Percentiles rank a stretch among this genome's conserved stretches.
These are phyloP conservation scores for Drosophila neotestacea DNA, from an alignment of 2,888 invertebrate species.

Conservation along the genomic window DNA sequence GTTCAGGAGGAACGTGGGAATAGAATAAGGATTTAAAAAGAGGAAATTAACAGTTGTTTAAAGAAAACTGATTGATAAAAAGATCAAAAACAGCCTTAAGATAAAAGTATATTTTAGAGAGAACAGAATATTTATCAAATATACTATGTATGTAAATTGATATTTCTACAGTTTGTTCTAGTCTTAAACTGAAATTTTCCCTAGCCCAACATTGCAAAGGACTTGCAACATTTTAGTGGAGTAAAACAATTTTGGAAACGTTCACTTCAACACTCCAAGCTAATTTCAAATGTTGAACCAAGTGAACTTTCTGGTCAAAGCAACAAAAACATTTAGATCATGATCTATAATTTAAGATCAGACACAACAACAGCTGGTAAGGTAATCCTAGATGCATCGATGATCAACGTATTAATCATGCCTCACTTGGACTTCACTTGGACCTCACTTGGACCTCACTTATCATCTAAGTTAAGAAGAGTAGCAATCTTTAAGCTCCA, in stretches of 20 bases:
- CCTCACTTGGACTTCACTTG: not conserved
- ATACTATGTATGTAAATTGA: too few relatives aligned
- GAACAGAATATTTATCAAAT: too few relatives aligned
- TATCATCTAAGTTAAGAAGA: constrained; percentile 36
- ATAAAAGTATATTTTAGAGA: not conserved
- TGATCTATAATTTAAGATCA: constrained; percentile 16
- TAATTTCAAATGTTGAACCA: not conserved
- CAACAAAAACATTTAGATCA: not conserved
- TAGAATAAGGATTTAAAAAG: not conserved
- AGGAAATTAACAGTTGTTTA: too few relatives aligned
- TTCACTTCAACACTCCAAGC: not conserved
- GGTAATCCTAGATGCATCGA: constrained; percentile 10
- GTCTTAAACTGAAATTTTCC: too few relatives aligned
- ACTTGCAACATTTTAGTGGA: too few relatives aligned
- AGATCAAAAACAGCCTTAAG: not conserved
- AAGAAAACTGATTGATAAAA: too few relatives aligned
- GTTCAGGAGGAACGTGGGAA: not conserved
- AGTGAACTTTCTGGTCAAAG: constrained; percentile 5
- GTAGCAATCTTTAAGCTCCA: constrained; percentile 13
- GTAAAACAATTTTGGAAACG: not conserved
- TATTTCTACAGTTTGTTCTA: too few relatives aligned
- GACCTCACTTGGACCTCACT: constrained; percentile 24
- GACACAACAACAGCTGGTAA: not conserved
- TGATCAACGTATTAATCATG: constrained; percentile 25
- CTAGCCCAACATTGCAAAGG: not conserved